Conservation (phyloP, 2,888 invertebrate species). For the Trachelus stipa region DNA sequence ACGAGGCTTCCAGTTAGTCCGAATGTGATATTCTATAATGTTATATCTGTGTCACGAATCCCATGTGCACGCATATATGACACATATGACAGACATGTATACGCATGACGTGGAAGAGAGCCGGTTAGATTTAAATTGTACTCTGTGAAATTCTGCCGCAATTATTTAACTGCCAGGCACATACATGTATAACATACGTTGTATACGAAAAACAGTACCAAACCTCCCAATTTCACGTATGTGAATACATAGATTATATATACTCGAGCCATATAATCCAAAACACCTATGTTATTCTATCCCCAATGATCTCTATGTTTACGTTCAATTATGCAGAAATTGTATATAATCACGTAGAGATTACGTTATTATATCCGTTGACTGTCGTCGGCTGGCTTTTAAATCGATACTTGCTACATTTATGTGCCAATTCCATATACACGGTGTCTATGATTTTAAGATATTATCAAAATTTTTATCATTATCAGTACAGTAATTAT, state of each 20-base stretch:
- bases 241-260: too few relatives aligned
- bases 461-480: background rate
- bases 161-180: background rate
- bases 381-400: background rate
- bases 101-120: background rate
- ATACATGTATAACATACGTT: background rate
- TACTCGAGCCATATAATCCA: too few relatives aligned
- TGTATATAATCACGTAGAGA: constrained; percentile 32
- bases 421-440: background rate
- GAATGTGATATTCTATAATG: too few relatives aligned
- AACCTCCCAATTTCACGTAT: too few relatives aligned
- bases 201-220: too few relatives aligned
- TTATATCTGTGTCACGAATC: too few relatives aligned
- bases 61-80: too few relatives aligned
- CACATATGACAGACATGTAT: background rate
- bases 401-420: background rate
- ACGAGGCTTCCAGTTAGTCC: too few relatives aligned
- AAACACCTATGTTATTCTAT: constrained; percentile 9
- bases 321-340: constrained; percentile 50
- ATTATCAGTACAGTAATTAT: background rate
- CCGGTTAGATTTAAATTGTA: background rate
- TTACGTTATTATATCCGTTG: constrained; percentile 25
- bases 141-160: background rate
- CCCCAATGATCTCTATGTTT: constrained; percentile 46
- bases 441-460: too few relatives aligned